Percentiles rank a stretch among this genome's conserved stretches.
phyloP scores from a whole-genome alignment of 1,140 invertebrate genomes.

The Ceratitis capitata region DNA sequence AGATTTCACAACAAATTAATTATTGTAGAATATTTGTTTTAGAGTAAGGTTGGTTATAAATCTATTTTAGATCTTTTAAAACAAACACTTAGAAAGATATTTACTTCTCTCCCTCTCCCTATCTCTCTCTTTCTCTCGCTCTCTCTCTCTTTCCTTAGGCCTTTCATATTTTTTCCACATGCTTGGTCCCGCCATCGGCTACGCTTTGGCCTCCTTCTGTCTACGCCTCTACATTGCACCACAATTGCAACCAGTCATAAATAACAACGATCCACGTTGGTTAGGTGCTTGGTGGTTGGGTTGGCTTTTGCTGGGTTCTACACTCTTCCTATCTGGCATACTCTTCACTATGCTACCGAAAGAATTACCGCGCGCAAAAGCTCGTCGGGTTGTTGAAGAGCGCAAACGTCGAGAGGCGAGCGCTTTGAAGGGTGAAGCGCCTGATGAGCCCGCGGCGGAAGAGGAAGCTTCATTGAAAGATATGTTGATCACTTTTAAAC shows the following conservation, averaged over 20 bases:
- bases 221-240: conserved; percentile 77
- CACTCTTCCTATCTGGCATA: conserved; percentile 70
- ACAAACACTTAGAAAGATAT: background rate
- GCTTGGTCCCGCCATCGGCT: conserved; percentile 77
- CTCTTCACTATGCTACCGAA: conserved; percentile 74
- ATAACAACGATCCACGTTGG: conserved; percentile 76
- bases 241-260: conserved; percentile 73
- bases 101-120: background rate
- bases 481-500: conserved; percentile 48
- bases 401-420: background rate
- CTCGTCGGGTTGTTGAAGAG: background rate
- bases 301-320: conserved; percentile 74
- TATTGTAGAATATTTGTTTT: background rate
- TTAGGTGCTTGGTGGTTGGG: conserved; percentile 87
- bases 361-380: conserved; percentile 66
- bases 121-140: too few relatives aligned
- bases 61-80: too few relatives aligned
- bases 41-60: background rate
- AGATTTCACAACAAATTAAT: background rate
- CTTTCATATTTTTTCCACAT: conserved; percentile 76
- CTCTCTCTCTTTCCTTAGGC: conserved; percentile 65
- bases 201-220: conserved; percentile 74
- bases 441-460: background rate
- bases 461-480: conserved; percentile 62
- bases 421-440: background rate